A percentile compares a stretch with the other conserved stretches of the same genome.
phyloP scores from a whole-genome alignment of 2,888 invertebrate species.

The Metalampra italica region DNA sequence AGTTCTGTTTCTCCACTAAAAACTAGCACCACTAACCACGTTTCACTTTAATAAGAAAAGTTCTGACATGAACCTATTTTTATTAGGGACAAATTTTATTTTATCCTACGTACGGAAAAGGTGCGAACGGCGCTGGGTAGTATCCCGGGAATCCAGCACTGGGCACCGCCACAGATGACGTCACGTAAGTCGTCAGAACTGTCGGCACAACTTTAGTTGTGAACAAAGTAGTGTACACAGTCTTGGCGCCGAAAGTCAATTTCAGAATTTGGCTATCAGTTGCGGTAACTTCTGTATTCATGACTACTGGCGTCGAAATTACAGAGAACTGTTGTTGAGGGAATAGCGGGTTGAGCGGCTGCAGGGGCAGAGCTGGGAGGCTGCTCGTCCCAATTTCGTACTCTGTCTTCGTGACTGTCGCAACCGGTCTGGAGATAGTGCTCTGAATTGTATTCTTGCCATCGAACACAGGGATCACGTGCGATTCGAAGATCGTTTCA shows the following conservation, averaged over 20 bases:
- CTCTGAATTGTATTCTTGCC: conserved; percentile 86
- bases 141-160: conserved; percentile 86
- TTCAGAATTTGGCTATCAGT: conserved; percentile 90
- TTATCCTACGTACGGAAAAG: conserved; percentile 87
- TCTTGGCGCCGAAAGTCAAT: conserved; percentile 94
- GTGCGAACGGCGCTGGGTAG: conserved; percentile 86
- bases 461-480: conserved; percentile 87
- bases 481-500: conserved; percentile 90
- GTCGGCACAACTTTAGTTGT: conserved; percentile 91
- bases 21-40: conserved; percentile 41
- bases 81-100: conserved; percentile 53
- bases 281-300: conserved; percentile 87
- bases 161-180: conserved; percentile 87
- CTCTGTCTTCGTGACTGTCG: conserved; percentile 88
- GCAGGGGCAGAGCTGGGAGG: conserved; percentile 77
- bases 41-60: conserved; percentile 24
- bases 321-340: conserved; percentile 85
- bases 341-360: conserved; percentile 77
- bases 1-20: conserved; percentile 35
- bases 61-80: conserved; percentile 20
- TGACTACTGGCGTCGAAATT: conserved; percentile 88
- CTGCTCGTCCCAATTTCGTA: conserved; percentile 88
- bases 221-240: conserved; percentile 91
- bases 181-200: conserved; percentile 89
- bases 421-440: conserved; percentile 88